Base-by-base conservation (phyloP, 2,113 vertebrate species). In the Strix uralensis region DNA sequence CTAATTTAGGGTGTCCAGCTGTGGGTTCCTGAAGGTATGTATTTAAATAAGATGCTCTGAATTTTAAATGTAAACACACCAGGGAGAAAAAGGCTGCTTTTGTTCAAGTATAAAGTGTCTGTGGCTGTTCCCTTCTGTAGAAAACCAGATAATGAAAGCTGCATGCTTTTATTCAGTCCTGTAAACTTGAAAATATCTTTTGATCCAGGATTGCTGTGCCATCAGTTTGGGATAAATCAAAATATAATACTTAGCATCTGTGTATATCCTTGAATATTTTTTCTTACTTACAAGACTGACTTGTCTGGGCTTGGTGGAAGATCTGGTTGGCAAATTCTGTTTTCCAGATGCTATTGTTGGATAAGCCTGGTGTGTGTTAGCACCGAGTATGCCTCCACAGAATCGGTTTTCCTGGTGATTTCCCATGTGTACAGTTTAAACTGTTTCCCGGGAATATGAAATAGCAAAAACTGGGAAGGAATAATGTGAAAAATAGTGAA, bases 311-410 rank as follows among this genome's bases (percentile, higher is more conserved):
- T 82, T 72, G 65, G 40, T 3, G 11, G 29, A 57, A 58, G 15
- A 61, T 61, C 49, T 67, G 27, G 4, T 25, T 72, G 80, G 51
- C 5, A 6, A 55, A 15, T 36, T 65, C 11, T 71, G 13, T 84
- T 75, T 75, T 49, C 34, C 40, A 13, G 12, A 27, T 16, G 54
- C 83, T 47, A 0, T 13, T 34, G 38, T 70, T 66, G 79, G 82
- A 51, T 46, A 42, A 55, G 63, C 83, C 21, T 23, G 13, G 29
- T 0, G 2, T 63, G 29, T 0, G 2, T 63, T 25, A 57, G 38
- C 30, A 23, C 55, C 4, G 58, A 70, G 11, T 38, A 2, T 73
- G 57, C 46, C 22, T 57, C 36, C n/a, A 42, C 23, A 40, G 52
- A 73, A 21, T 51, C 21, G 36, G 19, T 77, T 65, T 47, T 71